Conservation (phyloP, 1,140 invertebrate species). For the Caenorhabditis latens region DNA sequence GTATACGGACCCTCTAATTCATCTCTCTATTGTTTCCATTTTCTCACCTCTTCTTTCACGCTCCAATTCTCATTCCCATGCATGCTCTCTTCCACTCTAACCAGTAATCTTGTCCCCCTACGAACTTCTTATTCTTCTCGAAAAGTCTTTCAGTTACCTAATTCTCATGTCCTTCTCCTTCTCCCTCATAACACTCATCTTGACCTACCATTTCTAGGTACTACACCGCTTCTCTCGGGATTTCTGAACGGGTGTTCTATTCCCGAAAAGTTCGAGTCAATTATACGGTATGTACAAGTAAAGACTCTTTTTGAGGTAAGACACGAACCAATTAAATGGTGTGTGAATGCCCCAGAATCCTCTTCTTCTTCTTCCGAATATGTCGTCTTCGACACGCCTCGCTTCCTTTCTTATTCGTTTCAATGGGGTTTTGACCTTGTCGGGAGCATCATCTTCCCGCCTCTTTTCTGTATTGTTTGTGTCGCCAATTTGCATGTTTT, state of each 20-base stretch:
- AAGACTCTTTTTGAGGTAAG: slow-evolving; percentile 38
- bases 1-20: slow-evolving; percentile 22
- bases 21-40: slow-evolving; percentile 17
- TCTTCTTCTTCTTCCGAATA: slow-evolving; percentile 34
- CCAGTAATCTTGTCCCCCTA: neutral
- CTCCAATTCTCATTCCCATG: slow-evolving; percentile 34
- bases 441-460: slow-evolving; percentile 51
- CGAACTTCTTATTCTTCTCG: neutral
- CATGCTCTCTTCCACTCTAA: neutral
- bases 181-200: slow-evolving; percentile 34
- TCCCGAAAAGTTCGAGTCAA: slow-evolving; percentile 50
- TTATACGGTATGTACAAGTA: slow-evolving; percentile 56
- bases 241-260: slow-evolving; percentile 19
- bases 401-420: slow-evolving; percentile 51
- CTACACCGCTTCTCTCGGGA: neutral
- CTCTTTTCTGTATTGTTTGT: slow-evolving; percentile 51
- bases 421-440: slow-evolving; percentile 47
- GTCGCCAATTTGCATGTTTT: slow-evolving; percentile 52
- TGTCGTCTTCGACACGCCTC: slow-evolving; percentile 50
- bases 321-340: slow-evolving; percentile 55
- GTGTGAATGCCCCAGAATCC: slow-evolving; percentile 55
- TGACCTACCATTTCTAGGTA: neutral
- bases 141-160: slow-evolving; percentile 14
- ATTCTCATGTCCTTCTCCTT: slow-evolving; percentile 25
- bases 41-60: neutral